Evolutionary conservation across 2,888 invertebrate genomes (phyloP).

Genomic region (Epirrhoe tristata): DNA sequence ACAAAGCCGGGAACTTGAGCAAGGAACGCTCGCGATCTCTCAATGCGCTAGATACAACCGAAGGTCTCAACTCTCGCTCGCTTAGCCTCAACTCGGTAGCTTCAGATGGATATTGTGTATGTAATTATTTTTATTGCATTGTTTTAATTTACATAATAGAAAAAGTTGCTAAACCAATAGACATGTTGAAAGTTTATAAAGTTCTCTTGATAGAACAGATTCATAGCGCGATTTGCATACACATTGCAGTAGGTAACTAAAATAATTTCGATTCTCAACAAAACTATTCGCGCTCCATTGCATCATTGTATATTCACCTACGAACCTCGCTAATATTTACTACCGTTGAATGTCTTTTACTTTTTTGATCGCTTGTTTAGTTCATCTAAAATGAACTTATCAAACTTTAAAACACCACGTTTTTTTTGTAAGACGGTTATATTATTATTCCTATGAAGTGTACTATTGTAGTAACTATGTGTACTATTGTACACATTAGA

Average conservation of each 20-base stretch:
- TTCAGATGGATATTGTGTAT: constrained; percentile 95
- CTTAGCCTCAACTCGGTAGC: constrained; percentile 89
- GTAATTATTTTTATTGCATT: constrained; percentile 56
- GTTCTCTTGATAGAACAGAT: not conserved
- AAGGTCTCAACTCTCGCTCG: constrained; percentile 80
- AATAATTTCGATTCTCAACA: not conserved
- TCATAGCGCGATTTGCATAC: too few relatives aligned
- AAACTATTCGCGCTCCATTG: not conserved
- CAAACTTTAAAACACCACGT: too few relatives aligned
- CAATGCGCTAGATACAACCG: constrained; percentile 66
- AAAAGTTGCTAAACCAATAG: not conserved
- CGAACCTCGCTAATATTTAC: not conserved
- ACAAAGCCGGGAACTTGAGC: constrained; percentile 60
- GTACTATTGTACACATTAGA: too few relatives aligned
- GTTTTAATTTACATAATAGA: not conserved
- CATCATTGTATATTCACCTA: not conserved
- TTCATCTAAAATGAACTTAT: too few relatives aligned
- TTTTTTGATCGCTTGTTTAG: not conserved
- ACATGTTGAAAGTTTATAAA: not conserved
- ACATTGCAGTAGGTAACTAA: too few relatives aligned
- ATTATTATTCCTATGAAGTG: too few relatives aligned
- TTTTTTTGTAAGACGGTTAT: too few relatives aligned
- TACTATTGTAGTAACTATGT: too few relatives aligned
- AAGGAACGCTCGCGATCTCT: constrained; percentile 79
- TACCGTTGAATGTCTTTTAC: not conserved